Conservation (phyloP, 2,113 vertebrate genomes). For the Anoplopoma fimbria region DNA sequence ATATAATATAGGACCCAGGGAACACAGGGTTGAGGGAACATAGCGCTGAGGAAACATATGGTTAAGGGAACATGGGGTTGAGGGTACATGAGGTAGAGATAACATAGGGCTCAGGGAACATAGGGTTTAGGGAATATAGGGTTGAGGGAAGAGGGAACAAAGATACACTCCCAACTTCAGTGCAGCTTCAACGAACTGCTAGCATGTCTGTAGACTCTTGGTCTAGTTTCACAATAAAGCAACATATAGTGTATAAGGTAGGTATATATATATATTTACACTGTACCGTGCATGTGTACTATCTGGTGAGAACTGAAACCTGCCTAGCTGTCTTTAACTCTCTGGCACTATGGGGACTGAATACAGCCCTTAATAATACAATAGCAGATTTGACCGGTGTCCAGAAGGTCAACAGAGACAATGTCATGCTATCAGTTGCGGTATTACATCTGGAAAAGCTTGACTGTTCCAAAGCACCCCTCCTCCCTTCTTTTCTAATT, state of each 20-base stretch:
- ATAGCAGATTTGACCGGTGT: slow-evolving; percentile 42
- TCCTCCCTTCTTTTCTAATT: slow-evolving; percentile 32
- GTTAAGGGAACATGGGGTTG: too few species aligned
- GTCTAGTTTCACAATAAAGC: background rate
- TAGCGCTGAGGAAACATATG: too few species aligned
- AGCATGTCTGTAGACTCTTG: background rate
- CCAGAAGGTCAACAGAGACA: slow-evolving; percentile 59
- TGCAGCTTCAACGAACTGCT: background rate
- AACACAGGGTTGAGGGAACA: background rate
- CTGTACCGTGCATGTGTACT: background rate
- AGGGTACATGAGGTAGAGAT: too few species aligned
- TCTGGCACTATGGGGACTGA: background rate
- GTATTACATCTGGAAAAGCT: slow-evolving; percentile 50
- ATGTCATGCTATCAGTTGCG: slow-evolving; percentile 23
- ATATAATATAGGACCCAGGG: background rate
- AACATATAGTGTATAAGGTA: background rate
- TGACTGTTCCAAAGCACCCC: slow-evolving; percentile 8
- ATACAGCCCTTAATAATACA: slow-evolving; percentile 15
- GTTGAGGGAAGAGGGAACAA: background rate
- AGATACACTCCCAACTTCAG: background rate
- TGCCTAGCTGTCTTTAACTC: background rate
- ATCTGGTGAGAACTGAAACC: background rate
- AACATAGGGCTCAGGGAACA: too few species aligned
- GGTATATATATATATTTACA: background rate
- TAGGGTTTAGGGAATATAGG: too few species aligned